Conservation (phyloP, 2,113 vertebrate genomes). For the Hippoglossus stenolepis region DNA sequence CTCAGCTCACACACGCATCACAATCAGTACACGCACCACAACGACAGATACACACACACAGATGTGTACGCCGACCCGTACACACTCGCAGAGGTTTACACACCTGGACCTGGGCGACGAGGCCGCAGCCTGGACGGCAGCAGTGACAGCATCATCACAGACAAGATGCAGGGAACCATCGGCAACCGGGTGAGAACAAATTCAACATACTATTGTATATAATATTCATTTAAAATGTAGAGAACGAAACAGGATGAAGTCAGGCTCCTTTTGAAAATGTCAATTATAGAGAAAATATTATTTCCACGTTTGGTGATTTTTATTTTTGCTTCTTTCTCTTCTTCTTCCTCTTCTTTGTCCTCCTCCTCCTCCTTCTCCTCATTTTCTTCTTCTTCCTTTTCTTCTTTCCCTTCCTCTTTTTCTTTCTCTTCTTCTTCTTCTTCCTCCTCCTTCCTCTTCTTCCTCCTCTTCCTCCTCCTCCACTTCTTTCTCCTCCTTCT, state of each 20-base stretch:
- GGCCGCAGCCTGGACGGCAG: conserved; percentile 59
- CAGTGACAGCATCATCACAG: conserved; percentile 33
- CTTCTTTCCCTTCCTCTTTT: too few relatives aligned
- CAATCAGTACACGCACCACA: conserved; percentile 43
- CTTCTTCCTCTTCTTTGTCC: too few relatives aligned
- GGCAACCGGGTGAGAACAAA: conserved; percentile 53
- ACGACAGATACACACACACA: not conserved
- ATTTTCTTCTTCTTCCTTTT: too few relatives aligned
- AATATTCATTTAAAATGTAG: too few relatives aligned
- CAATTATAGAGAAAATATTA: too few relatives aligned
- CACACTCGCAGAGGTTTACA: not conserved
- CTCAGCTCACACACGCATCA: conserved; percentile 69
- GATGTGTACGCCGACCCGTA: conserved; percentile 6
- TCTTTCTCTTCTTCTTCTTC: too few relatives aligned
- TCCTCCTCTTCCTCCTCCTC: too few relatives aligned
- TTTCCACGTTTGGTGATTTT: not conserved
- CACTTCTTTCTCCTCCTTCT: too few relatives aligned
- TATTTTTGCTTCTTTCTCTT: not conserved
- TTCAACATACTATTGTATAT: not conserved
- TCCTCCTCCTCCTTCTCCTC: too few relatives aligned
- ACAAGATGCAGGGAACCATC: conserved; percentile 34
- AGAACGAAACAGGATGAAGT: too few relatives aligned
- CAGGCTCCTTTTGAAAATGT: too few relatives aligned
- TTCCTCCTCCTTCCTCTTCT: too few relatives aligned
- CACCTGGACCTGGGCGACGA: not conserved